Percentiles rank a stretch among this genome's conserved stretches.
Evolutionary conservation across 2,888 invertebrate genomes (phyloP).

Genomic region (Lumbricus terrestris): DNA sequence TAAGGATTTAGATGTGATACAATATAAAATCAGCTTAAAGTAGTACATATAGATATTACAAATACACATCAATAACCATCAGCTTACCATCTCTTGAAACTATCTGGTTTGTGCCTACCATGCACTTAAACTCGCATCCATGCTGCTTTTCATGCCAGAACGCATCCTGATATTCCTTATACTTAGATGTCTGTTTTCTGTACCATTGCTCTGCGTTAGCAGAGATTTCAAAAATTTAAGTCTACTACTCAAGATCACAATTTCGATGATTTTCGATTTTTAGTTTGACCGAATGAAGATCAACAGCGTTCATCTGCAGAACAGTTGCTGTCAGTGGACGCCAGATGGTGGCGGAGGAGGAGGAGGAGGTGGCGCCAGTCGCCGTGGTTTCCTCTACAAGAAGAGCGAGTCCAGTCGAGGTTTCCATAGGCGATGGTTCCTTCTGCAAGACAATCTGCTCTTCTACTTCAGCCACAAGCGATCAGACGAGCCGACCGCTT

Average conservation of each 20-base stretch:
- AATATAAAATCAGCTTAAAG: too few relatives aligned
- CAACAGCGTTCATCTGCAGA: constrained; percentile 4
- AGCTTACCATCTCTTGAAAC: neutral
- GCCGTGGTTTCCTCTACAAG: neutral
- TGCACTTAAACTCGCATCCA: too few relatives aligned
- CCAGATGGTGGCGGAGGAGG: neutral
- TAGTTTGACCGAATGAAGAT: neutral
- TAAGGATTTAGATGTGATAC: too few relatives aligned
- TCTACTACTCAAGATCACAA: too few relatives aligned
- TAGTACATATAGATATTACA: too few relatives aligned
- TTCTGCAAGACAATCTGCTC: neutral
- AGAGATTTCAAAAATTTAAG: too few relatives aligned
- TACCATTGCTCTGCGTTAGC: too few relatives aligned
- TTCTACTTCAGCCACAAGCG: constrained; percentile 16
- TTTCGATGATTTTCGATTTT: neutral
- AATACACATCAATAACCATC: too few relatives aligned
- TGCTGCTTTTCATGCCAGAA: too few relatives aligned
- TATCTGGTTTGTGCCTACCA: too few relatives aligned
- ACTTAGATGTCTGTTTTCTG: neutral
- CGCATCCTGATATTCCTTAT: too few relatives aligned
- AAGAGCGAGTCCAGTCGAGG: neutral
- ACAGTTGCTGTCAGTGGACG: neutral
- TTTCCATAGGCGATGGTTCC: neutral
- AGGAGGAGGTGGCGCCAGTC: neutral
- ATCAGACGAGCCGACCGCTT: neutral